A percentile compares a stretch with the other conserved stretches of the same genome.
phyloP scores from a whole-genome alignment of 2,888 invertebrate genomes.

The Pollenia labialis region DNA sequence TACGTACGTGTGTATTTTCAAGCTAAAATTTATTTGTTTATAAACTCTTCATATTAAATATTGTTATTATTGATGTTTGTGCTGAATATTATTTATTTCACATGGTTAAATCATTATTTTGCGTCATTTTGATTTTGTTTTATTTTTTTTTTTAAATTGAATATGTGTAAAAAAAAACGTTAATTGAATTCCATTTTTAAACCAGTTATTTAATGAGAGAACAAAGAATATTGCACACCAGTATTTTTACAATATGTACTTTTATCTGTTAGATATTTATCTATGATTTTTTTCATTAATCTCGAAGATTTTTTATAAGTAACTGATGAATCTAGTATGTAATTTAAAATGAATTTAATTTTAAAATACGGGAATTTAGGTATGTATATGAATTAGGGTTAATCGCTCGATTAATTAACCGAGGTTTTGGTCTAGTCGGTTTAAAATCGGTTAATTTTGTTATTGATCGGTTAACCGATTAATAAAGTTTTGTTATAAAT shows the following conservation, averaged over 20 bases:
- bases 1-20: background rate
- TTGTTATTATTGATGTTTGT: constrained; percentile 16
- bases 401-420: no score
- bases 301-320: no score
- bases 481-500: no score
- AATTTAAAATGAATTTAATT: no score
- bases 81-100: constrained; percentile 19
- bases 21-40: constrained; percentile 27
- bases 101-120: constrained; percentile 30
- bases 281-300: background rate
- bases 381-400: no score
- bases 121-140: background rate
- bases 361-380: no score
- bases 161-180: constrained; percentile 4
- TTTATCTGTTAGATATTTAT: constrained; percentile 5
- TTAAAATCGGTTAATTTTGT: no score
- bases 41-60: background rate
- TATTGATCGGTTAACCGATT: no score
- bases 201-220: constrained; percentile 55
- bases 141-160: constrained; percentile 14
- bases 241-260: constrained; percentile 14
- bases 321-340: no score
- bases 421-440: no score
- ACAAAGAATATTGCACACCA: constrained; percentile 56
- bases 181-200: constrained; percentile 41